These are phyloP conservation scores for Lithosia quadra DNA, from an alignment of 2,888 invertebrate genomes.

Conservation along the genomic window DNA sequence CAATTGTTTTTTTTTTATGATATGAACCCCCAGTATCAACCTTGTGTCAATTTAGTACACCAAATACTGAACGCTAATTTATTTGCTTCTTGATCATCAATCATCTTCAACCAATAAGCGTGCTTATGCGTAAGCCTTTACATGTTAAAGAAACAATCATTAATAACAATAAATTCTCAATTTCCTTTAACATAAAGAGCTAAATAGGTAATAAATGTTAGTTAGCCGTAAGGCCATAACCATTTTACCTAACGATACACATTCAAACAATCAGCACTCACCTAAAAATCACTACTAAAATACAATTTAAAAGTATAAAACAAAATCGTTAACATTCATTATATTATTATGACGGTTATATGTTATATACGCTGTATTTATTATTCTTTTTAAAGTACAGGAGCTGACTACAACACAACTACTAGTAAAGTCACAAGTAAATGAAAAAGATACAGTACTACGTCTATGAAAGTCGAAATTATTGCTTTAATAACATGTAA, in stretches of 20 bases:
- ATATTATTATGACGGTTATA: constrained; percentile 25
- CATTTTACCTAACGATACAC: constrained; percentile 1
- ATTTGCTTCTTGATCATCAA: too few species aligned
- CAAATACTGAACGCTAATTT: neutral
- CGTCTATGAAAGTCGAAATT: constrained; percentile 20
- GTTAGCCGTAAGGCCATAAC: neutral
- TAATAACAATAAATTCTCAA: neutral
- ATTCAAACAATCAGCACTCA: constrained; percentile 25
- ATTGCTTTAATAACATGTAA: constrained; percentile 11
- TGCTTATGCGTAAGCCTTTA: neutral
- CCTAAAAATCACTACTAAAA: constrained; percentile 25
- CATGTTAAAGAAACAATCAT: neutral
- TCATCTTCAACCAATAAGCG: neutral
- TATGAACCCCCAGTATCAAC: neutral
- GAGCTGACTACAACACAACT: constrained; percentile 13
- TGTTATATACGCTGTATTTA: too few species aligned
- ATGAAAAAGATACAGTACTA: constrained; percentile 7
- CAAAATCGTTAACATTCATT: constrained; percentile 26
- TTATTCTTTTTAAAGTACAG: constrained; percentile 22
- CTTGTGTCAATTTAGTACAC: neutral
- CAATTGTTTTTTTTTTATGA: neutral
- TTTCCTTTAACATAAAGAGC: neutral
- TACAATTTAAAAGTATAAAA: constrained; percentile 28
- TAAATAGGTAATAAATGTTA: neutral
- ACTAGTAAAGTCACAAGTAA: neutral